Percentiles rank a stretch among this genome's conserved stretches.
Conservation (phyloP, 2,888 invertebrate genomes). For the Pristionchus exspectatus region DNA sequence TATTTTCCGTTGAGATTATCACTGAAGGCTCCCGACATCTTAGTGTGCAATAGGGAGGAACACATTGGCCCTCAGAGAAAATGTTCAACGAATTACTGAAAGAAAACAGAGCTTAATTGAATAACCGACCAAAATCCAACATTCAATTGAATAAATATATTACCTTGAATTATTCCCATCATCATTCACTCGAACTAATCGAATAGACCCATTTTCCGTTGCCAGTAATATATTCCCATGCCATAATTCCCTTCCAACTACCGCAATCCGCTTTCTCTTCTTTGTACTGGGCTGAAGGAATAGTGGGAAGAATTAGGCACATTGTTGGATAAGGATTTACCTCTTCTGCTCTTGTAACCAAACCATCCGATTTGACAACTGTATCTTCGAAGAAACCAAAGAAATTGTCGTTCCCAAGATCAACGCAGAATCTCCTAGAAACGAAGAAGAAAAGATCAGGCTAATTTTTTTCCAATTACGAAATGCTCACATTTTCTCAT, state of each 20-base stretch:
- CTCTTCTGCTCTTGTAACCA: neutral
- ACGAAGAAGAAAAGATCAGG: too few species aligned
- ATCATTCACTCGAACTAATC: neutral
- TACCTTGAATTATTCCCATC: neutral
- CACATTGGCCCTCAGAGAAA: neutral
- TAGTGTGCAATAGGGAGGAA: conserved; percentile 1
- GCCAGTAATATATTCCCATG: neutral
- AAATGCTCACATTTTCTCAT: neutral
- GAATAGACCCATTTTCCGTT: neutral
- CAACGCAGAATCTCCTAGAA: neutral
- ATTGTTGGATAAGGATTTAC: neutral
- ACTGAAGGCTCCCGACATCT: neutral
- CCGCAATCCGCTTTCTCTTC: neutral
- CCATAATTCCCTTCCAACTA: neutral
- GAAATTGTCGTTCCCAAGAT: neutral
- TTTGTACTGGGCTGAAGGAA: neutral
- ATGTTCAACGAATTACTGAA: too few species aligned
- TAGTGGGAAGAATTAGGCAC: neutral
- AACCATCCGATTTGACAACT: neutral
- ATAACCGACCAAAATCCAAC: neutral
- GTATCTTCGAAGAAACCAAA: neutral
- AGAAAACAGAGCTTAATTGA: too few species aligned
- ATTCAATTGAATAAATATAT: neutral
- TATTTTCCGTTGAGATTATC: neutral
- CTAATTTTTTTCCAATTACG: too few species aligned